Evolutionary conservation across 1,140 invertebrate genomes (phyloP), one percentile per base, ranked within the genome.

Genomic region (Camponotus pennsylvanicus): DNA sequence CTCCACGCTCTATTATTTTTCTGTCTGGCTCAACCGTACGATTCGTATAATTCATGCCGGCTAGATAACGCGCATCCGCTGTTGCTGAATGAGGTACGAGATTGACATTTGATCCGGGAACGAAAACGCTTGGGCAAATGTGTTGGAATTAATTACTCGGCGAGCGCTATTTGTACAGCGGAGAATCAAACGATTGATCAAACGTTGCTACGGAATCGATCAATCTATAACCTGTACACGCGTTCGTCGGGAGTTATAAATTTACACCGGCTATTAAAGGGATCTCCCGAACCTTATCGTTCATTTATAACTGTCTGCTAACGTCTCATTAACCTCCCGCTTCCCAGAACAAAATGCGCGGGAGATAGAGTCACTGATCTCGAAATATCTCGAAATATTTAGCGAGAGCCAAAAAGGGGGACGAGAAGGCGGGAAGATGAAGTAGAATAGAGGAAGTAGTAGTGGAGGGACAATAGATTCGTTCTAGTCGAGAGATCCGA

Each of bases 231-330:
- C 52, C 59, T 32, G 83, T 71, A 57, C 70, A 15, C 57, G 70
- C 87, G 76, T 64, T 78, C 75, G 42, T 40, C 57, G 52, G 55
- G 76, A 57, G 40, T 75, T 73, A 85, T 90, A 89, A 90, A 90
- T 90, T 89, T 89, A 73, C 88, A 90, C 86, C 88, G 59, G 70
- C 89, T 78, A 75, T 90, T 90, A 89, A 84, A 89, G 85, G 73
- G 83, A 89, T 87, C 85, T 52, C 45, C 87, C 64, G 42, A 45
- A 82, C 69, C 85, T 89, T 90, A 89, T 89, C 88, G 88, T 80
- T 90, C 88, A 89, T 90, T 90, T 89, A 87, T 90, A 89, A 87
- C 88, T 90, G 85, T 89, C 85, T 71, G 88, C 89, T 76, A 59
- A 57, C 85, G 88, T 89, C 89, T 90, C 89, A 89, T 90, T 90